Evolutionary conservation across 2,113 vertebrate species (phyloP).

Genomic region (Hippolais icterina): DNA sequence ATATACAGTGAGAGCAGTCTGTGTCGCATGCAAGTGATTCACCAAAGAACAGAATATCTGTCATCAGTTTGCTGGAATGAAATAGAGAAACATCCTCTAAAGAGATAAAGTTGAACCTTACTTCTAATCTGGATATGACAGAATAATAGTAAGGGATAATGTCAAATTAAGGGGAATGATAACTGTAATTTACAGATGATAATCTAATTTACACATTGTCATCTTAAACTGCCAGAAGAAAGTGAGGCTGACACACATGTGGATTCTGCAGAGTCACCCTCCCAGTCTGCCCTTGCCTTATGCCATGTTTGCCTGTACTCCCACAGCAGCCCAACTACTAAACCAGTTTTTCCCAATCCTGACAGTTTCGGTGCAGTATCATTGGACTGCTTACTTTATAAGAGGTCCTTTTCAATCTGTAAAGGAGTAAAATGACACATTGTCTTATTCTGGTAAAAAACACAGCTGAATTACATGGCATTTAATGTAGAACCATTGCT

Average conservation of each 20-base stretch:
- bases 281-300: neutral
- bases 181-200: neutral
- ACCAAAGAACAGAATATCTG: neutral
- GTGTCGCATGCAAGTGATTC: neutral
- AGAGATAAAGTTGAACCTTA: neutral
- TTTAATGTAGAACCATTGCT: neutral
- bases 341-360: neutral
- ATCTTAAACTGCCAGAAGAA: neutral
- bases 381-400: neutral
- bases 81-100: neutral
- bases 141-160: neutral
- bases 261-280: neutral
- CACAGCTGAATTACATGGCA: neutral
- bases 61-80: neutral
- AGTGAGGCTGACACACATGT: rapidly evolving
- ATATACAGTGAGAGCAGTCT: neutral
- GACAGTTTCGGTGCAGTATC: neutral
- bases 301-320: rapidly evolving
- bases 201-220: neutral
- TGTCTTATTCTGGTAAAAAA: neutral
- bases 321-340: neutral
- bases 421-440: neutral
- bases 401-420: neutral
- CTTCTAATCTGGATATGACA: neutral
- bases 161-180: neutral